phyloP scores from a whole-genome alignment of 2,888 invertebrate species.

The Hyppa rectilinea region DNA sequence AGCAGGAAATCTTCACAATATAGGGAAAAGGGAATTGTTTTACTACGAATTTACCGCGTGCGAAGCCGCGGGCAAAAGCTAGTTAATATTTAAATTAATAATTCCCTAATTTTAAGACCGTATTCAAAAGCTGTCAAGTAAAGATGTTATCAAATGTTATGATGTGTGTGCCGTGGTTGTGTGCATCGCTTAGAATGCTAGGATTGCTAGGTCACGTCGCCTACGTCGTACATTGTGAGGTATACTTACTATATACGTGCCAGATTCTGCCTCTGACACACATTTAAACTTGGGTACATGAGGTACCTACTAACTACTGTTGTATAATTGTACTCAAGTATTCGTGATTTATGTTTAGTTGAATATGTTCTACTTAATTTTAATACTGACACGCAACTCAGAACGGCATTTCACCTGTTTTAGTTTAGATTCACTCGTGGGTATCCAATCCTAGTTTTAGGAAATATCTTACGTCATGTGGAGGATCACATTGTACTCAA shows the following conservation, averaged over 20 bases:
- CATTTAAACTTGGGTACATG: conserved; percentile 10
- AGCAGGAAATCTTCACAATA: too few relatives aligned
- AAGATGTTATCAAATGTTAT: conserved; percentile 39
- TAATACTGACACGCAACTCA: neutral
- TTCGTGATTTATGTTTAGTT: conserved; percentile 4
- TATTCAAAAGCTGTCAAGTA: conserved; percentile 4
- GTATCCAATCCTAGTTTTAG: neutral
- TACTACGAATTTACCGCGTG: too few relatives aligned
- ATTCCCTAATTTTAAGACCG: neutral
- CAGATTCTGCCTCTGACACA: conserved; percentile 19
- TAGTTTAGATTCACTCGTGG: neutral
- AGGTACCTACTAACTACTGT: neutral
- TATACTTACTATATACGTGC: neutral
- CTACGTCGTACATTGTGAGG: conserved; percentile 11
- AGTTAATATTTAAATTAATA: too few relatives aligned
- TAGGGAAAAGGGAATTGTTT: too few relatives aligned
- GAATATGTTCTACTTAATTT: neutral
- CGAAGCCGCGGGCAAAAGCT: too few relatives aligned
- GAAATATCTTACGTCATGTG: neutral
- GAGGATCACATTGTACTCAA: neutral
- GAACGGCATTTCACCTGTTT: too few relatives aligned
- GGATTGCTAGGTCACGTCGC: conserved; percentile 51
- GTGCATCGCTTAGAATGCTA: conserved; percentile 38
- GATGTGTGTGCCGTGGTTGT: conserved; percentile 18
- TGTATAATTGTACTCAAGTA: conserved; percentile 3